Conservation (phyloP, 64 coral and sea anemone genomes). For the Montipora foliosa region DNA sequence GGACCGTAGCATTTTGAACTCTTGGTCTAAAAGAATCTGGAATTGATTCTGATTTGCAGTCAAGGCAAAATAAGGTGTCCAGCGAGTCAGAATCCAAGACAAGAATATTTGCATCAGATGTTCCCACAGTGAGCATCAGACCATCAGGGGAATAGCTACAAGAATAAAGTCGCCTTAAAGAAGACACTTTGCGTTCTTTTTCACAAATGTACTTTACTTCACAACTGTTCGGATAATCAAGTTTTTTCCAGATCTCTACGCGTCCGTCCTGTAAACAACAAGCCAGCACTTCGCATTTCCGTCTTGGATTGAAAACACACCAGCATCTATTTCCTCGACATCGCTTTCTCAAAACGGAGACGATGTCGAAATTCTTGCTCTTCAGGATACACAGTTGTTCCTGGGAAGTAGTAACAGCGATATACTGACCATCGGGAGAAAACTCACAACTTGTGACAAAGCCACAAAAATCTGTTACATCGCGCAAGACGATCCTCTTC, state of each 20-base stretch:
- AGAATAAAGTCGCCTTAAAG: conserved; percentile 66
- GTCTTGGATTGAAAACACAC: conserved; percentile 86
- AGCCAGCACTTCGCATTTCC: conserved; percentile 59
- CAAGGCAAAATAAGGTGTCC: conserved; percentile 41
- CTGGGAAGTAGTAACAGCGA: conserved; percentile 88
- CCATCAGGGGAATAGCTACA: conserved; percentile 89
- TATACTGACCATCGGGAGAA: conserved; percentile 84
- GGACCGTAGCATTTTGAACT: conserved; percentile 74
- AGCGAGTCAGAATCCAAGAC: conserved; percentile 59
- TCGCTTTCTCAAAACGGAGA: conserved; percentile 79
- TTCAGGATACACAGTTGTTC: conserved; percentile 89
- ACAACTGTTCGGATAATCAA: conserved; percentile 14
- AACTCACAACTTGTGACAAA: conserved; percentile 92
- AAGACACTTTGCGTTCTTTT: conserved; percentile 75
- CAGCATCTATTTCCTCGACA: conserved; percentile 91
- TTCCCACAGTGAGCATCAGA: conserved; percentile 73
- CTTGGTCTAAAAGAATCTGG: conserved; percentile 26
- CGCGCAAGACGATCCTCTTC: conserved; percentile 78
- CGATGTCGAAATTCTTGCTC: conserved; percentile 87
- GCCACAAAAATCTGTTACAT: conserved; percentile 91
- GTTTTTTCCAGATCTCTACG: conserved; percentile 70
- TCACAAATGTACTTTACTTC: conserved; percentile 72
- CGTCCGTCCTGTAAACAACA: conserved; percentile 96
- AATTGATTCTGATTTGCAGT: conserved; percentile 65
- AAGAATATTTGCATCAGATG: conserved; percentile 84